Evolutionary conservation across 2,113 vertebrate genomes (phyloP).

Genomic region (Sprattus sprattus): DNA sequence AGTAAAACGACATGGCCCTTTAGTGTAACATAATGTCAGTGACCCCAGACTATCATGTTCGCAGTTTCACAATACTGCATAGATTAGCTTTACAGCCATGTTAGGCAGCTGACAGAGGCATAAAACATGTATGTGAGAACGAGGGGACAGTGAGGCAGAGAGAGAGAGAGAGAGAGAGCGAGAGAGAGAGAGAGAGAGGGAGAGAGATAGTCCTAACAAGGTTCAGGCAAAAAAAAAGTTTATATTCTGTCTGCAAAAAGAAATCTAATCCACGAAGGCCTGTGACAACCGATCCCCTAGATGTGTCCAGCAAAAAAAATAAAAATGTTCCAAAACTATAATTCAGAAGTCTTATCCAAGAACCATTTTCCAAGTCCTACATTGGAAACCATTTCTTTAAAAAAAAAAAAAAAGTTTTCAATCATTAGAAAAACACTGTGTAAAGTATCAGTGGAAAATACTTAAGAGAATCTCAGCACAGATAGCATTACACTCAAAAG

Average conservation of each 20-base stretch:
- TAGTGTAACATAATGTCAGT: constrained; percentile 14
- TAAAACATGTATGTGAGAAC: constrained; percentile 13
- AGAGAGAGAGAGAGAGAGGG: neutral
- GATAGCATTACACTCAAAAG: neutral
- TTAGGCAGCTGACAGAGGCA: constrained; percentile 2
- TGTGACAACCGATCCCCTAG: neutral
- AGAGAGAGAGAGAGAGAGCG: neutral
- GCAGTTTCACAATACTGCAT: neutral
- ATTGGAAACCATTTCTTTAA: neutral
- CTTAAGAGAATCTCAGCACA: neutral
- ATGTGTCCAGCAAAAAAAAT: neutral
- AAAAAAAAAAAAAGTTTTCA: neutral
- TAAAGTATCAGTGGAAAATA: constrained; percentile 1
- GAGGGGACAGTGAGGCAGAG: neutral
- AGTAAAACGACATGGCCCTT: neutral
- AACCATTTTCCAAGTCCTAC: neutral
- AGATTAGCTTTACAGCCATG: constrained; percentile 16
- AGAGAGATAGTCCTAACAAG: neutral
- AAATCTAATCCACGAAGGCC: neutral
- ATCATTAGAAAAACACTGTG: neutral
- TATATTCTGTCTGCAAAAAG: neutral
- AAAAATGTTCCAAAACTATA: neutral
- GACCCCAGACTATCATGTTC: constrained; percentile 20
- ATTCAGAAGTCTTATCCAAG: neutral
- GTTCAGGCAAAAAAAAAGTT: neutral